Base-by-base conservation (phyloP, 2,113 vertebrate species). In the Triplophysa rosa region DNA sequence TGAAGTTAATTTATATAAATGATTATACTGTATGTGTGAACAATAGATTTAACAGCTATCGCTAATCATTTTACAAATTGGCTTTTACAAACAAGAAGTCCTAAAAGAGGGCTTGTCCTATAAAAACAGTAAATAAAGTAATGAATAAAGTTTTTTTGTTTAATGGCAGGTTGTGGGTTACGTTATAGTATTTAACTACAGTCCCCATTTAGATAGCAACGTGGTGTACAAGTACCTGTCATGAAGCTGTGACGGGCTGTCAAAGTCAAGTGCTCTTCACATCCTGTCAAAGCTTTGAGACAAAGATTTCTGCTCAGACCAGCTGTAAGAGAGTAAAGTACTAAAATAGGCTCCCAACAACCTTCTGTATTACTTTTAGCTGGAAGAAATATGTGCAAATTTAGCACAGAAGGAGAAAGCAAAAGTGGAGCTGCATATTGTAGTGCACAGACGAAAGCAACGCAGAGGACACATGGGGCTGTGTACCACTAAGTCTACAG, bases 221-320 rank as follows among this genome's bases (percentile, higher is more conserved):
- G 33, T 37, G 33, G 33, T 37, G 33, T 12, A 45, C 42, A 45
- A 45, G 42, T 12, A 16, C n/a, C 8, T 42, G 56, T n/a, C 29
- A 58, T 26, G 33, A 26, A 58, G 42, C 13, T 24, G 12, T 54
- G 47, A 26, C 67, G 13, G 49, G 17, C 67, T 54, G 17, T 52
- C 54, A 45, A 69, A 42, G 71, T 45, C 16, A 62, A 73, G 71
- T 61, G 70, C 54, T 72, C 70, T 72, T 21, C 54, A 40, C 7
- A 59, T 72, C 33, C n/a, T 54, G 16, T 54, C n/a, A 26, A 54
- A 70, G 67, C 19, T 24, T 5, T 29, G 11, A 56, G 2, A 73
- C 71, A 62, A 73, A 45, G 37, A 42, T 10, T 73, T 62, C 33
- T 73, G 56, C 61, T 73, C 71, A 62, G 42, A 73, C 37, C 71